Base-by-base conservation (phyloP, 2,888 invertebrate species). In the Eristalis intricaria region DNA sequence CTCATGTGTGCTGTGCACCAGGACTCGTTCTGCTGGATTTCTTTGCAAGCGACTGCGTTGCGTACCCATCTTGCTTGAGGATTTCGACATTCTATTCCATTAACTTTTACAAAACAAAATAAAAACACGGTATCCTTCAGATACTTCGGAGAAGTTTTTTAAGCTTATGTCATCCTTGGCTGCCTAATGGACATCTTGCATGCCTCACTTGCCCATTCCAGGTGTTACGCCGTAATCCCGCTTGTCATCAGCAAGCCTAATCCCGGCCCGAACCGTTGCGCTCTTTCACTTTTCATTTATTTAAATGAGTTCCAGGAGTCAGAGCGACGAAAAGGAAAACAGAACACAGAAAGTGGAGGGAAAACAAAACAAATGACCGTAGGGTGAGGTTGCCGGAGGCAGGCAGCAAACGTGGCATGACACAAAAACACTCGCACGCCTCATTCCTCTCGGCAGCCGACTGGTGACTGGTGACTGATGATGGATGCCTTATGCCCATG, bases 281-380 rank as follows among this genome's bases (percentile, higher is more conserved):
- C 64, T 43, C 56, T 81, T 74, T 60, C 78, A 78, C 77, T 81
- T 85, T 82, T 86, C 82, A 82, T 74, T 85, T 77, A 81, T 81
- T 86, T 78, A 78, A 86, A 82, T 82, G 78, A 86, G 74, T 78
- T 82, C 70, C 73, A 70, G 61, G 63, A 75, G 81, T 64, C 26
- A 19, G 11, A 22, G 61, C n/a, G 61, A 15, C 61, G 8, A 61
- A 29, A 61, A 61, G 7, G 29, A 23, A 26, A 26, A 29, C 66
- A 66, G 32, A 32, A 58, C 40, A n/a, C 15, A n/a, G 7, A 50
- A 19, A 63, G 10, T 35, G 23, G 22, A 43, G 22, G 15, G 19
- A 61, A 68, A 29, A n/a, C 61, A 68, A 73, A 61, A 64, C 32
- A 66, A 77, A 38, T 61, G 66, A n/a, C 40, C 19, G 19, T n/a